A percentile compares a stretch with the other conserved stretches of the same genome.
Evolutionary conservation across 2,113 vertebrate genomes (phyloP).

Genomic region (Epinephelus moara): DNA sequence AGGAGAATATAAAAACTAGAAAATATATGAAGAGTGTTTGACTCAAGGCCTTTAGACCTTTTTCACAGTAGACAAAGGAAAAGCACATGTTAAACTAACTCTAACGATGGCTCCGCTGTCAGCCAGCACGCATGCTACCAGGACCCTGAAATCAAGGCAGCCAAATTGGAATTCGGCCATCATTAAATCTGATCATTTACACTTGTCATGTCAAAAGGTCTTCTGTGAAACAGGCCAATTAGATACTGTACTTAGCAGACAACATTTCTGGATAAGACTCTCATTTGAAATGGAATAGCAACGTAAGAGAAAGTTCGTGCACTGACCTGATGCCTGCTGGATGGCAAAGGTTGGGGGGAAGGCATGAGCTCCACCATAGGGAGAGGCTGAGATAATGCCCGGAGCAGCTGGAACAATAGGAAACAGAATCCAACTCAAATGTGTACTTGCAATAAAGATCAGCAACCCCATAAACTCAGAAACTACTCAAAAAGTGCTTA

Average conservation of each 20-base stretch:
- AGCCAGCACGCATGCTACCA: too few species aligned
- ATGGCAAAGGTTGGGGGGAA: conserved; percentile 95
- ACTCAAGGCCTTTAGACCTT: neutral
- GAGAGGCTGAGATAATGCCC: conserved; percentile 94
- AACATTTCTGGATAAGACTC: neutral
- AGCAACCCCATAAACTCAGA: too few species aligned
- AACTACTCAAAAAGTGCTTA: too few species aligned
- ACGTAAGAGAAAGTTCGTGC: neutral
- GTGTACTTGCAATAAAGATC: too few species aligned
- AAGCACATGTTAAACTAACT: too few species aligned
- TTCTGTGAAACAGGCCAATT: neutral
- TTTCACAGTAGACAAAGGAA: too few species aligned
- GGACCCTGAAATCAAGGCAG: too few species aligned
- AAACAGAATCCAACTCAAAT: neutral
- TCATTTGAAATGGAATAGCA: neutral
- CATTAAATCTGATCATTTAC: too few species aligned
- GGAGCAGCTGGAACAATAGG: conserved; percentile 87
- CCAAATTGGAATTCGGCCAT: too few species aligned
- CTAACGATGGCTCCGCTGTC: too few species aligned
- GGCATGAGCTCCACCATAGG: conserved; percentile 91
- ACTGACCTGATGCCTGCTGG: conserved; percentile 92
- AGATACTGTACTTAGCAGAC: neutral
- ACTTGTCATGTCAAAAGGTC: too few species aligned
- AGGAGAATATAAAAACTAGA: neutral
- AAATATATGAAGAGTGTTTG: neutral